Conservation (phyloP, 2,888 invertebrate genomes). For the Bimastos eiseni region DNA sequence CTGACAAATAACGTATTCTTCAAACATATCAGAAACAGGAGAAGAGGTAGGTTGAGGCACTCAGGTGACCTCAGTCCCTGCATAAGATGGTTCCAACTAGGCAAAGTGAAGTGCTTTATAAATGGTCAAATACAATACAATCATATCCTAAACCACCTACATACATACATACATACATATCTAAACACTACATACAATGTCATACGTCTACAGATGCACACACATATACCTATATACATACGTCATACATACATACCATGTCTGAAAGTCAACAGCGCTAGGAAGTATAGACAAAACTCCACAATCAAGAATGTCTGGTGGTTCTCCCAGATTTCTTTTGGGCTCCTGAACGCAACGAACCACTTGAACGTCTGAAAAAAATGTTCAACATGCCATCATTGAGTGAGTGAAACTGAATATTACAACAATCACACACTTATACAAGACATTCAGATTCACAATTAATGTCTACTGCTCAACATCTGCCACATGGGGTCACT, state of each 20-base stretch:
- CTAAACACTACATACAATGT: too few relatives aligned
- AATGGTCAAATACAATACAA: too few relatives aligned
- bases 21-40: too few relatives aligned
- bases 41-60: too few relatives aligned
- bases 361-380: constrained; percentile 32
- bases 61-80: too few relatives aligned
- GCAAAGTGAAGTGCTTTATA: too few relatives aligned
- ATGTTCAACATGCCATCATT: neutral
- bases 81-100: too few relatives aligned
- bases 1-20: too few relatives aligned
- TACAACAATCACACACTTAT: neutral
- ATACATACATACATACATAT: neutral
- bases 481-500: neutral
- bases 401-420: neutral
- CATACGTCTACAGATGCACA: neutral
- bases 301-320: constrained; percentile 70
- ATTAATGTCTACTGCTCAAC: neutral
- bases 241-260: constrained; percentile 69
- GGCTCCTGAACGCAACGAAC: constrained; percentile 66
- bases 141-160: neutral
- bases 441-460: neutral
- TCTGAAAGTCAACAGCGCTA: constrained; percentile 70
- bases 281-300: constrained; percentile 69
- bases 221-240: neutral
- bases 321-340: constrained; percentile 68